Evolutionary conservation across 2,113 vertebrate species (phyloP).

Genomic region (Meleagris gallopavo): DNA sequence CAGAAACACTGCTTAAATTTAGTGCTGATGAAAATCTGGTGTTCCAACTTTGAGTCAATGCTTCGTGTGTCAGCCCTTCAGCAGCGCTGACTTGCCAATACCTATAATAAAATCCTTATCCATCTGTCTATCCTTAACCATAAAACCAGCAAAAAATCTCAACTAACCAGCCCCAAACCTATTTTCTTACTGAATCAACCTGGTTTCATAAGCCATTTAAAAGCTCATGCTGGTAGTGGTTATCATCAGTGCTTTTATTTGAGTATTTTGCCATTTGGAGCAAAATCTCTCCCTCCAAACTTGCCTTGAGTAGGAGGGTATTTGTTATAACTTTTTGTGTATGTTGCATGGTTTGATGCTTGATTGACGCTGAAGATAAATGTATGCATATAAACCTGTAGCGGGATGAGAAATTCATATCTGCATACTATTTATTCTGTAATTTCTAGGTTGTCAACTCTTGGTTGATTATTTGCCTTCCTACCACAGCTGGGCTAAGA

Average conservation of each 20-base stretch:
- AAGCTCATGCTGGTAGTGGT: slow-evolving; percentile 1
- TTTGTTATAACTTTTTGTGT: not conserved
- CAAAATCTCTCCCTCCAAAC: not conserved
- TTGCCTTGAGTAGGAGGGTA: not conserved
- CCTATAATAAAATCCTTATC: slow-evolving; percentile 58
- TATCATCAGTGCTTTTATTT: not conserved
- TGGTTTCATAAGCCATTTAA: slow-evolving; percentile 40
- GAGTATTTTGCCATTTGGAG: not conserved
- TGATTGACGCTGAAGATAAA: not conserved
- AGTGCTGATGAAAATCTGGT: slow-evolving; percentile 23
- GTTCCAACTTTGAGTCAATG: slow-evolving; percentile 44
- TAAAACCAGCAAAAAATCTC: slow-evolving; percentile 23
- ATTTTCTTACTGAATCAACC: slow-evolving; percentile 35
- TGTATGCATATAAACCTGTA: not conserved
- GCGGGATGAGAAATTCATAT: not conserved
- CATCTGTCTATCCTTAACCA: slow-evolving; percentile 62
- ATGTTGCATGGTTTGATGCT: not conserved
- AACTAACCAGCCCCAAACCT: slow-evolving; percentile 14
- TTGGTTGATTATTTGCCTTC: not conserved
- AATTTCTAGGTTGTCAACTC: not conserved
- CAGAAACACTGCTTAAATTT: slow-evolving; percentile 22
- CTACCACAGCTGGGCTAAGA: not conserved
- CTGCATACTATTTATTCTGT: not conserved
- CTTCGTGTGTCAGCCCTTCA: slow-evolving; percentile 42
- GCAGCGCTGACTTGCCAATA: slow-evolving; percentile 60